A percentile compares a stretch with the other conserved stretches of the same genome.
phyloP scores from a whole-genome alignment of 2,797 vertebrate genomes.

The Eidolon dupreanum region DNA sequence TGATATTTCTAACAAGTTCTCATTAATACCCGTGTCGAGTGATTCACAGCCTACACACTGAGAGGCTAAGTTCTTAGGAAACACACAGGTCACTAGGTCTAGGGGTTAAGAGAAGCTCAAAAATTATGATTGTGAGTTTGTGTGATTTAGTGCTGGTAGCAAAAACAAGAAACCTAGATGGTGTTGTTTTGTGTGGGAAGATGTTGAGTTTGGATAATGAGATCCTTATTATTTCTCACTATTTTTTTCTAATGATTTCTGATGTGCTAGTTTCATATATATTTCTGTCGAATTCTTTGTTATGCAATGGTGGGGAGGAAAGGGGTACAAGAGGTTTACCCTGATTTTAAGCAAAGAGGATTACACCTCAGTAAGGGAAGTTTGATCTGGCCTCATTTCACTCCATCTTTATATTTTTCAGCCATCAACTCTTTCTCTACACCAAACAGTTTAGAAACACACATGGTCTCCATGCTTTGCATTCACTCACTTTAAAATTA shows the following conservation, averaged over 20 bases:
- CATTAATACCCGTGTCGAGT: not conserved
- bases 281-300: slow-evolving; percentile 22
- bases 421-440: slow-evolving; percentile 65
- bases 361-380: slow-evolving; percentile 43
- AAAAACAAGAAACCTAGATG: slow-evolving; percentile 39
- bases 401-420: slow-evolving; percentile 56
- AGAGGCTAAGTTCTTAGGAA: not conserved
- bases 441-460: slow-evolving; percentile 74
- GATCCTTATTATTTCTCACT: not conserved
- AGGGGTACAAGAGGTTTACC: not conserved
- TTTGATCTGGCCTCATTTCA: slow-evolving; percentile 60
- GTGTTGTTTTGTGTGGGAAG: not conserved
- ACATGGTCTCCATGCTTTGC: slow-evolving; percentile 75
- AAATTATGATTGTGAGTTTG: not conserved
- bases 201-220: not conserved
- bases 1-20: not conserved
- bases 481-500: slow-evolving; percentile 74
- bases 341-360: slow-evolving; percentile 47
- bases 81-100: not conserved
- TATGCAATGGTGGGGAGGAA: not conserved
- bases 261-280: not conserved
- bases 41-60: not conserved
- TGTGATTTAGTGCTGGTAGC: not conserved
- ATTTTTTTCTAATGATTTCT: slow-evolving; percentile 38
- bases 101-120: not conserved